Evolutionary conservation across 2,888 invertebrate genomes (phyloP).

Genomic region (Lasiommata megera): DNA sequence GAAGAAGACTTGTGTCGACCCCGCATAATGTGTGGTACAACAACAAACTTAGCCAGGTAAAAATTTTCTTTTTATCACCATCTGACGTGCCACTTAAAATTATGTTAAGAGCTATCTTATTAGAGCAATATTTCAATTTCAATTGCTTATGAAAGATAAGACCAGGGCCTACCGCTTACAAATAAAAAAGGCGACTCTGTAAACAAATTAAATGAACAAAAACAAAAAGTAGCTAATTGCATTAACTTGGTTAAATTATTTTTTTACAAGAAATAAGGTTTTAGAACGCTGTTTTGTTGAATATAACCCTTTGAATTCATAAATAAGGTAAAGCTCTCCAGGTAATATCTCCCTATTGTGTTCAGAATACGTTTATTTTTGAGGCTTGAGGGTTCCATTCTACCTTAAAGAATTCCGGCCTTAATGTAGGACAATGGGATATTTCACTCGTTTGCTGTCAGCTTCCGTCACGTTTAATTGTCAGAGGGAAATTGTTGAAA

Average conservation of each 20-base stretch:
- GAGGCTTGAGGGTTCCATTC: not conserved
- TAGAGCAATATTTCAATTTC: no score
- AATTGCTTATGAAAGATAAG: no score
- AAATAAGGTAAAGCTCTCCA: not conserved
- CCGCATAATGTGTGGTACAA: no score
- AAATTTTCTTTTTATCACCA: no score
- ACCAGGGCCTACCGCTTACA: no score
- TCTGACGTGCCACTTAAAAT: no score
- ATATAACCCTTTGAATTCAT: constrained; percentile 7
- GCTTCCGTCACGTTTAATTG: not conserved
- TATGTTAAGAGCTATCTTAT: no score
- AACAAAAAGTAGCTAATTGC: no score
- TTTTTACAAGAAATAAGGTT: not conserved
- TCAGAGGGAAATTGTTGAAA: not conserved
- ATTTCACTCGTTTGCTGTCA: not conserved
- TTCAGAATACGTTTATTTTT: not conserved
- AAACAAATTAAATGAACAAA: no score
- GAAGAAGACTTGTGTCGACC: no score
- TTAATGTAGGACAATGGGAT: not conserved
- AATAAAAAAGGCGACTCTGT: no score
- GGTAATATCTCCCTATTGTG: not conserved
- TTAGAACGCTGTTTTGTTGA: not conserved
- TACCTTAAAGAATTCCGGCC: constrained; percentile 1
- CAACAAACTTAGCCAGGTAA: no score
- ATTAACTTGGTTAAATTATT: not conserved